Base-by-base conservation (phyloP, 1,140 invertebrate genomes). In the Heliothis virescens region DNA sequence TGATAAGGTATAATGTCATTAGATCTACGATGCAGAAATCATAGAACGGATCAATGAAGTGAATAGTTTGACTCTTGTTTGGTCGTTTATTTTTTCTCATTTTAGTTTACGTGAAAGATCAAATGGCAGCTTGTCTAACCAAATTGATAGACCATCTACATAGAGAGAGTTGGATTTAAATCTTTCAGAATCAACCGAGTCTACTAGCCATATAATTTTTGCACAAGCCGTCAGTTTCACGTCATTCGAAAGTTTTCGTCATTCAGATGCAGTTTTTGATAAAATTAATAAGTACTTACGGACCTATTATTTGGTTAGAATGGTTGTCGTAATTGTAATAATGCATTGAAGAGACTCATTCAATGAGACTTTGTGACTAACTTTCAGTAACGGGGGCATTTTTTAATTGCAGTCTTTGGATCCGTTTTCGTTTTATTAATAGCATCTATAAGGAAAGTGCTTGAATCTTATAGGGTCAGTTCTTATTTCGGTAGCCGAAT, bases 211-310 rank as follows among this genome's bases (percentile, higher is more conserved):
- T 52, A 26, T 71, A 53, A 71, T 71, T 71, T 71, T 16, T 53
- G 67, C 55, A 48, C 71, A 63, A 9, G 41, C 48, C 34, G 10
- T 63, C 26, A 15, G 41, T 76, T 34, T 72, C 29, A 41, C 21
- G 74, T 55, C 74, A 77, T 77, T 77, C 50, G 62, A 65, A 77
- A 77, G 74, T 67, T 52, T 50, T 59, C 3, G n/a, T 48, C 21
- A 52, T 50, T 41, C 74, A 67, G 62, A 77, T 77, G 62, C 13
- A 67, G 65, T 65, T 65, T 77, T 65, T 77, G 74, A 77, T 65
- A 77, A 77, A 76, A 77, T 18, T 67, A 77, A 77, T 50, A 67
- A 55, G 41, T 62, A 48, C 60, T 55, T 75, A 3, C 26, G 7
- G 21, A 65, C 55, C 60, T 55, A 65, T 53, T 65, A 76, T 65